Evolutionary conservation across 2,888 invertebrate genomes (phyloP), one percentile per base, ranked within the genome.

Genomic region (Acrobasis consociella): DNA sequence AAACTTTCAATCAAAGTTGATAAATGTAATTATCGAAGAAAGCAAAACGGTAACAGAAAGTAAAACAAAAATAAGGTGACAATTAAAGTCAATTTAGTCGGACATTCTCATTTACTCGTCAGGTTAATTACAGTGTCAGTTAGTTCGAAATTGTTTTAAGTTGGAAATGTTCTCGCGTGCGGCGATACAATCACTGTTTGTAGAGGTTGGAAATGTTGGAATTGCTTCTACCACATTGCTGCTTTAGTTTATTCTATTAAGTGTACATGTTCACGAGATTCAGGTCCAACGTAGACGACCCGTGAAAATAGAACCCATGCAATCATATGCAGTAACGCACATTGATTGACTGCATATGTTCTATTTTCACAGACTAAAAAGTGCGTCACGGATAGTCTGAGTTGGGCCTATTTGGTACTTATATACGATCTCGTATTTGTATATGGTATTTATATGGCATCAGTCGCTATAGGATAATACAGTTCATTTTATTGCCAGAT

Each of bases 101-200:
- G 56, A 56, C 56, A 46, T 56, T 42, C 56, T 56, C 56, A 56
- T 56, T 56, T 46, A 56, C 42, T 56, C 42, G 39, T 5, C 56
- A 50, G 59, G 38, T 50, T 59, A 59, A 59, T 59, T 59, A 49
- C 50, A 16, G 37, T 9, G 59, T 59, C 59, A 50, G 59, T 59
- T 50, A 16, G 49, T 59, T 59, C 38, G 38, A 49, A 56, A 56
- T 56, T 56, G 59, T 59, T 59, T 58, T 15, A 59, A 59, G 15
- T 50, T 59, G 59, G 13, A 49, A 59, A 49, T 22, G 58, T 37
- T 50, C 58, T 58, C 50, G 59, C 59, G 59, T 59, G 59, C 10
- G 11, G 16, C 15, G 59, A 59, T 50, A 59, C 49, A 50, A 59
- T 59, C 58, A 58, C 16, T 49, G 49, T 49, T 59, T 59, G 37